Base-by-base conservation (phyloP, 2,113 vertebrate species). In the Australoheros scitulus region DNA sequence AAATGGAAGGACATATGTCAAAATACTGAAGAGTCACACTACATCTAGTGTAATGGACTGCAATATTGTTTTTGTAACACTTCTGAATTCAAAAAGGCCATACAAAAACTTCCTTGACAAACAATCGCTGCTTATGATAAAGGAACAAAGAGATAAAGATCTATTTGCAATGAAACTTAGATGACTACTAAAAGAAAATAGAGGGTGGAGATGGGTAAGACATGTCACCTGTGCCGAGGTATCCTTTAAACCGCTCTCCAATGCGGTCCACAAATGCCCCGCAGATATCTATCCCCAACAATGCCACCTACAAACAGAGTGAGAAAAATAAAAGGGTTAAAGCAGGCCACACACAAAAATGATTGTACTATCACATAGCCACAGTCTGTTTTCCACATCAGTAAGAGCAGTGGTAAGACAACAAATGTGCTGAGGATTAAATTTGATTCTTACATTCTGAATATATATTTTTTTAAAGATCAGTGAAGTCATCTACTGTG, bases 241-340 rank as follows among this genome's bases (percentile, higher is more conserved):
- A 97, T 84, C 96, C 95, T 95, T 95, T 98, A 94, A 99, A 99
- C 77, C 96, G 96, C 86, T 97, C 97, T 58, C 95, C 96, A 32
- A 99, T 24, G 89, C 97, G 97, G 81, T 96, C 91, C 13, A 97
- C 96, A 89, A 99, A 98, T 59, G 97, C 97, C 91, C 95, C 95
- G 82, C 97, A 94, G 93, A 98, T 96, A 91, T 99, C 97, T 77
- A 99, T 95, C 85, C 97, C 98, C 95, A 99, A 91, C 79, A 98
- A 92, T 0, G 96, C 95, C 86, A 99, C 97, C 98, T 99, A 91
- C n/a, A 88, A 85, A 78, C 47, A 80, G 11, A 41, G n/a, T 24
- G 3, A 74, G 57, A 85, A 13, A 84, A 13, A 79, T 24, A 18
- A 5, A 55, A 60, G 3, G 11, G 65, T 81, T 84, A 83, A 5